Evolutionary conservation across 2,113 vertebrate genomes (phyloP).

Genomic region (Synchiropus splendidus): DNA sequence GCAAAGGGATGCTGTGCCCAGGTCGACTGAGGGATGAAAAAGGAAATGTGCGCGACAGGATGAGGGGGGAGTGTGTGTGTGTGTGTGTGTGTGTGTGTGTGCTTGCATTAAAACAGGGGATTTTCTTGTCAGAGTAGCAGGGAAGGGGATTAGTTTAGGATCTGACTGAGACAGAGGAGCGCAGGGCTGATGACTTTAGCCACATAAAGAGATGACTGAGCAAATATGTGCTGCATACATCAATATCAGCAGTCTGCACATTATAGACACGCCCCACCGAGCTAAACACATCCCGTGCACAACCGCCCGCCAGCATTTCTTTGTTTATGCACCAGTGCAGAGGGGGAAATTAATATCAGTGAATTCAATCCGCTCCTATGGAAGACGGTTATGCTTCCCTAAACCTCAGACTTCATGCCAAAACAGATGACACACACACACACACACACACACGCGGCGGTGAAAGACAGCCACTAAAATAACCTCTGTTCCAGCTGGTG

Average conservation of each 20-base stretch:
- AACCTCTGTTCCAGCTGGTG: constrained; percentile 87
- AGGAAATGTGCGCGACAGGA: constrained; percentile 2
- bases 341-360: constrained; percentile 63
- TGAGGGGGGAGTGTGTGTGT: constrained; percentile 15
- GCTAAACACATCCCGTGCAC: constrained; percentile 29
- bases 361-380: constrained; percentile 62
- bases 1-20: constrained; percentile 22
- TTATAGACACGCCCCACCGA: constrained; percentile 40
- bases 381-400: constrained; percentile 57
- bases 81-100: constrained; percentile 43
- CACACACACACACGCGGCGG: constrained; percentile 19
- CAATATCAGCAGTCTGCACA: constrained; percentile 50
- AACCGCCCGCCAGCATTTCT: constrained; percentile 42
- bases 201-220: constrained; percentile 67
- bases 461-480: constrained; percentile 84
- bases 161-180: constrained; percentile 63
- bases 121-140: constrained; percentile 70
- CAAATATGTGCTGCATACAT: constrained; percentile 61
- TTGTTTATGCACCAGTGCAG: constrained; percentile 58
- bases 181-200: constrained; percentile 56
- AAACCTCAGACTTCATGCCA: constrained; percentile 34
- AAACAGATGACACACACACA: constrained; percentile 34
- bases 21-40: constrained; percentile 34
- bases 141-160: constrained; percentile 69
- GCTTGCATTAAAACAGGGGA: constrained; percentile 69